Base-by-base conservation (phyloP, 37 sponge, comb jelly and placozoan species). In the Ianthella basta region DNA sequence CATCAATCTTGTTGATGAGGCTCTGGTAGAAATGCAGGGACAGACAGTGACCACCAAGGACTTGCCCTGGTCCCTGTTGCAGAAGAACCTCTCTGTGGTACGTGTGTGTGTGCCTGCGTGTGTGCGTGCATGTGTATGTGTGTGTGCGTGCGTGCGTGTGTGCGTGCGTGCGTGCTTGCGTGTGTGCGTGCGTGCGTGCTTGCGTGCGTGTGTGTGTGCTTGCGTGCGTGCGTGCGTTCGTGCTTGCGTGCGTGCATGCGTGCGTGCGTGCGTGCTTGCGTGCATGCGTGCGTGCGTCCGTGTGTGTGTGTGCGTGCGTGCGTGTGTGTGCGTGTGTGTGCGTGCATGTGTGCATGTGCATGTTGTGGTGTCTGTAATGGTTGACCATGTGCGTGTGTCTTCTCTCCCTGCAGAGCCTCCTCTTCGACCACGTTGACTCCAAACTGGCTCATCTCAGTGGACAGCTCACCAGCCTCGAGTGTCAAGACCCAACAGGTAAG, bases 1-100 rank as follows among this genome's bases (percentile, higher is more conserved):
- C 79, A 73, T 92, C 41, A 81, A 18, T 0, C 56, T 92, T 13
- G 57, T 89, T n/a, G 77, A 92, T 44, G 89, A 92, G 30, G 74
- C 85, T 21, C 68, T 92, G 32, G 55, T 60, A 19, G 70, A 82
- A n/a, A 82, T 65, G 88, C 34, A 85, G 21, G 66, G 21, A 69
- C 50, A 44, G 50, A 44, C 50, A 10, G 70, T 30, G 29, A 69
- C 34, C 27, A 18, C 70, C 0, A 35, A 69, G 32, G 29, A n/a
- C 70, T 33, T 69, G 34, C 70, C 70, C 1, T 69, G 70, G 70
- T 32, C 70, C 1, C 3, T 69, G 34, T 13, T 35, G 34, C 70
- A 69, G 35, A 69, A 69, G 70, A 69, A 69, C 6, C 35, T 69
- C 0, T 32, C 70, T 32, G 70, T 69, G 70, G 70, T 69, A 6